Base-by-base conservation (phyloP, 2,113 vertebrate species). In the Athene cunicularia region DNA sequence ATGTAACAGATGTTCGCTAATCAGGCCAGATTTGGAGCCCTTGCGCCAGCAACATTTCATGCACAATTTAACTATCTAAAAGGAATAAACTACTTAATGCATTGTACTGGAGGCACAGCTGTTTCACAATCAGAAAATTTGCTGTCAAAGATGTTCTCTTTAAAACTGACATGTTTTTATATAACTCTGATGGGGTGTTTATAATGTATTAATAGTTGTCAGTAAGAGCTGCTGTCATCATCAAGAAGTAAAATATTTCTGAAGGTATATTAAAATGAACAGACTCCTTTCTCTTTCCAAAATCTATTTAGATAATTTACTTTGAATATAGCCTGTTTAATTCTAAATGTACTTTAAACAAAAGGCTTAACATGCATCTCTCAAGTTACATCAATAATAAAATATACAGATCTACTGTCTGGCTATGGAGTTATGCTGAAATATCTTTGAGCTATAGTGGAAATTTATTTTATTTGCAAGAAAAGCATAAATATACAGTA, bases 1-100 rank as follows among this genome's bases (percentile, higher is more conserved):
- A 99, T 99, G 99, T 99, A 99, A 99, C 99, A 99, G 99, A 99
- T 99, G 99, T 99, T 99, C 99, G 98, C 99, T 99, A 99, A 99
- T 99, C 99, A 99, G 99, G 99, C 99, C 99, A 99, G 99, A 99
- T 99, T 99, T 98, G 98, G 98, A 99, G 99, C 98, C 98, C 98
- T 98, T 98, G 98, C 98, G 99, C 99, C 99, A 99, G 99, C 99
- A 99, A 99, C 99, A 99, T 99, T 99, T 99, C 99, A 99, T 99
- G 99, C 99, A 99, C 99, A 99, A 99, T 99, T 99, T 99, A 99
- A 99, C 99, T 99, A 99, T 99, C 99, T 99, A 99, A 99, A 99
- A 99, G 99, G 99, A 99, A 99, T 99, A 99, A 99, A 99, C 99
- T 99, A 99, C 99, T 99, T 99, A 99, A 99, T 99, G 99, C 99